Conservation (phyloP, 2,888 invertebrate species). For the Stictocephala bisonia region DNA sequence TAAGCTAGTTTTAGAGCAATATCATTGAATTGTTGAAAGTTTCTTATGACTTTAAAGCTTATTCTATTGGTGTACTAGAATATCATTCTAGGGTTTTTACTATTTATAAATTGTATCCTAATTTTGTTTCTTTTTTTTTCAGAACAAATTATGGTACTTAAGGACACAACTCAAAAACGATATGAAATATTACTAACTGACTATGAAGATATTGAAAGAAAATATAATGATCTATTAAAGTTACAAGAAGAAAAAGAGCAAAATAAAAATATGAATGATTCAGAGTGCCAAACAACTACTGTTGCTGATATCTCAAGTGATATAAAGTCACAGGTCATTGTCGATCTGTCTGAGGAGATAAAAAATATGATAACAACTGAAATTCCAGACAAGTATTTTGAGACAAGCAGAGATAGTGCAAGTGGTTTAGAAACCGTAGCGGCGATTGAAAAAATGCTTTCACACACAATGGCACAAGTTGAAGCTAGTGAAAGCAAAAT, state of each 20-base stretch:
- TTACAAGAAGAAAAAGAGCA: constrained; percentile 39
- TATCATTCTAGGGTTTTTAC: too few species aligned
- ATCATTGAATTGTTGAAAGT: too few species aligned
- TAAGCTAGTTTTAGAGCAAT: too few species aligned
- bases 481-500: constrained; percentile 36
- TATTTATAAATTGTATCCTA: too few species aligned
- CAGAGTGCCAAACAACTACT: not conserved
- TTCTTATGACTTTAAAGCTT: too few species aligned
- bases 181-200: constrained; percentile 69
- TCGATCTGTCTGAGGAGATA: constrained; percentile 19
- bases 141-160: constrained; percentile 64
- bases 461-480: constrained; percentile 13
- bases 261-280: not conserved
- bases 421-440: constrained; percentile 16
- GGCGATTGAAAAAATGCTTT: constrained; percentile 40
- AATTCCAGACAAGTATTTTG: constrained; percentile 47
- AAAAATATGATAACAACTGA: constrained; percentile 36
- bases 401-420: constrained; percentile 14
- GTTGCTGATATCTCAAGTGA: not conserved
- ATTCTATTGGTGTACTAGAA: too few species aligned
- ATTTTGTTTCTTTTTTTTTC: constrained; percentile 54
- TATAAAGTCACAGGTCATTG: not conserved
- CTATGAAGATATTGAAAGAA: constrained; percentile 65
- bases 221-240: constrained; percentile 62
- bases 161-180: constrained; percentile 67